phyloP scores from a whole-genome alignment of 2,113 vertebrate genomes.

The Parus major region DNA sequence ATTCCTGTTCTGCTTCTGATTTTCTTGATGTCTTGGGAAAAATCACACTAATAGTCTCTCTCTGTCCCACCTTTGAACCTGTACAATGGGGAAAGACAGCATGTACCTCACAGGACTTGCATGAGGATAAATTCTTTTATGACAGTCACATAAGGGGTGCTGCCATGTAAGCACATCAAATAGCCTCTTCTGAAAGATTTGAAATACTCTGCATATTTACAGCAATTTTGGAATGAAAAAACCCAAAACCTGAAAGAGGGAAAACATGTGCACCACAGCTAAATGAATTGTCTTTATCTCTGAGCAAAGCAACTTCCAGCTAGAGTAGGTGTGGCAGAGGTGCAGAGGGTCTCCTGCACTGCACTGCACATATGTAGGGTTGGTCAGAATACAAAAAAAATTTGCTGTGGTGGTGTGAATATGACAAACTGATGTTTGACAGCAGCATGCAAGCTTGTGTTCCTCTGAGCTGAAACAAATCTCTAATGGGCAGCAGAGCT shows the following conservation, averaged over 20 bases:
- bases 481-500: neutral
- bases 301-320: neutral
- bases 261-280: neutral
- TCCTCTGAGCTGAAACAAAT: neutral
- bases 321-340: neutral
- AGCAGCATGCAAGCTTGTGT: neutral
- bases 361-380: neutral
- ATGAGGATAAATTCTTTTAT: neutral
- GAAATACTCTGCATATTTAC: neutral
- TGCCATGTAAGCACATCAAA: neutral
- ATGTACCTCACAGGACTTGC: neutral
- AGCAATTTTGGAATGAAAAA: neutral
- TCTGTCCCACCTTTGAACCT: neutral
- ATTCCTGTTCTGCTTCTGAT: neutral
- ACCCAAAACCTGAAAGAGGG: neutral
- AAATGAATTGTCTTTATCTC: neutral
- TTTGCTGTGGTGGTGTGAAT: neutral
- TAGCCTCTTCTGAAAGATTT: neutral
- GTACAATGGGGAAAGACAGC: neutral
- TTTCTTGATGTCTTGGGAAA: neutral
- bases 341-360: neutral
- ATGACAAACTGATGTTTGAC: neutral
- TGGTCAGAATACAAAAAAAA: neutral
- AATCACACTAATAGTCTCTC: neutral
- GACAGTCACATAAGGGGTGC: neutral